Evolutionary conservation across 64 coral and sea anemone species (phyloP).

Genomic region (Platygyra sinensis): DNA sequence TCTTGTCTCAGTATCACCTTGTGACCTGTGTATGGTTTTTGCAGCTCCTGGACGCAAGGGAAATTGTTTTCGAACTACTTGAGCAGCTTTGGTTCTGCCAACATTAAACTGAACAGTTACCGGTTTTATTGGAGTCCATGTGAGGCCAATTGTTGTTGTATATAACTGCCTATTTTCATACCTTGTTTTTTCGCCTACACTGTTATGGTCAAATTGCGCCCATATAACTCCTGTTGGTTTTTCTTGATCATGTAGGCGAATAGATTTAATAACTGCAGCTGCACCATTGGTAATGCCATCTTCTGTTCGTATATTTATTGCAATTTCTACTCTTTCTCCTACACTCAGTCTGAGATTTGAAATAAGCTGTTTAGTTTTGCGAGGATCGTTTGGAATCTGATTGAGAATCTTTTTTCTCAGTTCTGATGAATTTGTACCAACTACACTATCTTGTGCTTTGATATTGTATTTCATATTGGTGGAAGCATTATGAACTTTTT

Average conservation of each 20-base stretch:
- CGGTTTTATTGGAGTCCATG: conserved; percentile 20
- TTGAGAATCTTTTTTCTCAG: not conserved
- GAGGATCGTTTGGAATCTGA: conserved; percentile 20
- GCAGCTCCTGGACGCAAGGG: conserved; percentile 24
- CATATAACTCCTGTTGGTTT: conserved; percentile 27
- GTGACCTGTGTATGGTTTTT: conserved; percentile 26
- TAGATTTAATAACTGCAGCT: conserved; percentile 26
- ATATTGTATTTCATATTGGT: not conserved
- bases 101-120: conserved; percentile 20
- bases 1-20: conserved; percentile 45
- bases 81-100: conserved; percentile 8
- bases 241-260: not conserved
- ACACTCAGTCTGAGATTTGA: too few species aligned
- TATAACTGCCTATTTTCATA: conserved; percentile 52
- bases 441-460: conserved; percentile 59
- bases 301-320: too few species aligned
- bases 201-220: conserved; percentile 21
- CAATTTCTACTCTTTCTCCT: too few species aligned
- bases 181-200: conserved; percentile 10
- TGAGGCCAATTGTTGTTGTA: not conserved
- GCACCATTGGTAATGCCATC: conserved; percentile 41
- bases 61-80: conserved; percentile 18
- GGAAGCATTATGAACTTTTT: conserved; percentile 4
- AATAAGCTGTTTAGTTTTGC: too few species aligned
- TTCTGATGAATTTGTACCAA: conserved; percentile 11